phyloP scores from a whole-genome alignment of 2,113 vertebrate genomes.

The Phyllostomus discolor region DNA sequence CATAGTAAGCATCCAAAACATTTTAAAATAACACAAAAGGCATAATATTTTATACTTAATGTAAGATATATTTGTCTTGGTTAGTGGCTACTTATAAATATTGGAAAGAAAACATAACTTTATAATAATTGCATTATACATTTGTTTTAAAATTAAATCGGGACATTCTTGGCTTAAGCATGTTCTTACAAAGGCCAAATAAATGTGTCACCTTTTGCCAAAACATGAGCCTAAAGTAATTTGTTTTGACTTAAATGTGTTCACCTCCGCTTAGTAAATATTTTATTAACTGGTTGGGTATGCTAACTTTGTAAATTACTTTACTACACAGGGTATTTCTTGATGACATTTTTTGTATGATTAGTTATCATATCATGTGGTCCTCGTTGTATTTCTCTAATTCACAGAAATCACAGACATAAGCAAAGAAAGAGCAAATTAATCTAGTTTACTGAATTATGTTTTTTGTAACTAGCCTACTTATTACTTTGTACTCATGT shows the following conservation, averaged over 20 bases:
- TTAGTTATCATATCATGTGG: constrained; percentile 20
- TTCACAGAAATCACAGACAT: constrained; percentile 49
- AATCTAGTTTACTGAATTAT: constrained; percentile 61
- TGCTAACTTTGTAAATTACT: constrained; percentile 44
- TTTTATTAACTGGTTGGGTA: constrained; percentile 68
- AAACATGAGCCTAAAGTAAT: constrained; percentile 51
- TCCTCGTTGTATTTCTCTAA: constrained; percentile 42
- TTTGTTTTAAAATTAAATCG: constrained; percentile 34
- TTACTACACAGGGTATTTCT: background rate
- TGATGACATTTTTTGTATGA: constrained; percentile 13
- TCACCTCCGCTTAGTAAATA: constrained; percentile 56
- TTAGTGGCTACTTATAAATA: constrained; percentile 22
- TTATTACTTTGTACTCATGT: constrained; percentile 25
- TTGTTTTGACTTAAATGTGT: constrained; percentile 67
- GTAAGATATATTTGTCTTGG: background rate
- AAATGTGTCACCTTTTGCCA: constrained; percentile 49
- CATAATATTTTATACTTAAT: constrained; percentile 2
- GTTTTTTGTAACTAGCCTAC: constrained; percentile 10
- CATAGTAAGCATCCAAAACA: background rate
- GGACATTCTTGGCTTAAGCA: background rate
- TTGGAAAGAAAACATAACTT: background rate
- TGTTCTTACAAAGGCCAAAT: constrained; percentile 41
- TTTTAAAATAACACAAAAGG: background rate
- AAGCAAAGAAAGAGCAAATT: constrained; percentile 49
- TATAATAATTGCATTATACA: background rate